A percentile compares a stretch with the other conserved stretches of the same genome.
Evolutionary conservation across 2,113 vertebrate species (phyloP).

Genomic region (Echinops telfairi): DNA sequence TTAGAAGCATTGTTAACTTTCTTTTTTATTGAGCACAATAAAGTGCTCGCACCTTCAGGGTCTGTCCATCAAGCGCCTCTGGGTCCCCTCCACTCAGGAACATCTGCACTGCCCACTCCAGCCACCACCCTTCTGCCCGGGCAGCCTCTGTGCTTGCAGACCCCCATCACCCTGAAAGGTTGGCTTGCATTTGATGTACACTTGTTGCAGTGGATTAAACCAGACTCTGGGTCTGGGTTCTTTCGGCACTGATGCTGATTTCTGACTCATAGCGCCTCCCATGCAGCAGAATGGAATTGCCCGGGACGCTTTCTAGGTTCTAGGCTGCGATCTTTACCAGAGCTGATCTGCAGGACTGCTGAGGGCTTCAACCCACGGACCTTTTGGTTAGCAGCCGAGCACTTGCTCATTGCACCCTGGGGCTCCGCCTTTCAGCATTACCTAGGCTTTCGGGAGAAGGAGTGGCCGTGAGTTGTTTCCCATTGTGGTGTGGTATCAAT

Average conservation of each 20-base stretch:
- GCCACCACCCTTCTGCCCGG: not conserved
- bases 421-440: not conserved
- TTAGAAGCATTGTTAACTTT: not conserved
- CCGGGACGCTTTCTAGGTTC: not conserved
- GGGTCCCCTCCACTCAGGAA: not conserved
- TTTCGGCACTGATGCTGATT: not conserved
- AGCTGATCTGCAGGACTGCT: not conserved
- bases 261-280: not conserved
- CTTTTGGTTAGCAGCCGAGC: not conserved
- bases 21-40: not conserved
- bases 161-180: accelerated
- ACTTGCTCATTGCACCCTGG: not conserved
- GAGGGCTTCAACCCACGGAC: not conserved
- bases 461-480: not conserved
- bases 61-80: not conserved
- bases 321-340: not conserved
- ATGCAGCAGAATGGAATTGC: not conserved
- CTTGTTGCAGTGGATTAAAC: accelerated
- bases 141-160: not conserved
- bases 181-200: not conserved
- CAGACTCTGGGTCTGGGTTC: not conserved
- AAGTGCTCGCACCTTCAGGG: not conserved
- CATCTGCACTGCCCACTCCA: too few species aligned
- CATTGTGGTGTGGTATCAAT: not conserved
- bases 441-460: too few species aligned